Percentiles rank a stretch among this genome's conserved stretches.
Conservation (phyloP, 2,113 vertebrate genomes). For the Scytalopus superciliaris region DNA sequence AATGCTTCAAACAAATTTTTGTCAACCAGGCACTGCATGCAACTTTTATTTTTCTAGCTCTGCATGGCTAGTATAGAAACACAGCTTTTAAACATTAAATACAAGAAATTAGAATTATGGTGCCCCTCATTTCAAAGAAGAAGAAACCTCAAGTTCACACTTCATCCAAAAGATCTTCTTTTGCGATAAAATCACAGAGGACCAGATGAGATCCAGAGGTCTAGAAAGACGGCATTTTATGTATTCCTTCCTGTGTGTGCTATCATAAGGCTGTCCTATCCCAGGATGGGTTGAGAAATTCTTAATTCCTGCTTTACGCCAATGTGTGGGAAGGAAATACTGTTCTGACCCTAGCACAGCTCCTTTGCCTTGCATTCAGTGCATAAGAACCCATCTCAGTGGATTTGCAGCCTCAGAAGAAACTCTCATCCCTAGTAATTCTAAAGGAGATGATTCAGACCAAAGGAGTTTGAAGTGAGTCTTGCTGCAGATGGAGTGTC, state of each 20-base stretch:
- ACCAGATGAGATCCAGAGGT: background rate
- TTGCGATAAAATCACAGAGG: background rate
- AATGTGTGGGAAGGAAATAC: background rate
- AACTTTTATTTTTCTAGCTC: conserved; percentile 11
- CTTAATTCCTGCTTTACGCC: background rate
- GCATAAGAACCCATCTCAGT: background rate
- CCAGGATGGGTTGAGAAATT: background rate
- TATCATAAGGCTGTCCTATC: background rate
- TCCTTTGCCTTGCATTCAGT: background rate
- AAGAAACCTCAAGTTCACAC: background rate
- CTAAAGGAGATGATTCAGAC: background rate
- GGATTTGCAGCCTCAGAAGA: background rate
- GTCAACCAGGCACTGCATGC: background rate
- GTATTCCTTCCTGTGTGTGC: background rate
- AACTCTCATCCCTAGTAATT: background rate
- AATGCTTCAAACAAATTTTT: conserved; percentile 21
- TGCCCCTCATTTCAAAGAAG: background rate
- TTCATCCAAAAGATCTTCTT: background rate
- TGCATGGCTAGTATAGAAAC: background rate
- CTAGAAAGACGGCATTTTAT: background rate
- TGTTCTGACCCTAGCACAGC: background rate
- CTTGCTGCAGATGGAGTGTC: background rate
- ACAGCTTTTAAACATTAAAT: background rate
- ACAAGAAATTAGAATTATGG: background rate
- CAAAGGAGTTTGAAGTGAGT: background rate